Evolutionary conservation across 2,113 vertebrate genomes (phyloP).

Genomic region (Neoarius graeffei): DNA sequence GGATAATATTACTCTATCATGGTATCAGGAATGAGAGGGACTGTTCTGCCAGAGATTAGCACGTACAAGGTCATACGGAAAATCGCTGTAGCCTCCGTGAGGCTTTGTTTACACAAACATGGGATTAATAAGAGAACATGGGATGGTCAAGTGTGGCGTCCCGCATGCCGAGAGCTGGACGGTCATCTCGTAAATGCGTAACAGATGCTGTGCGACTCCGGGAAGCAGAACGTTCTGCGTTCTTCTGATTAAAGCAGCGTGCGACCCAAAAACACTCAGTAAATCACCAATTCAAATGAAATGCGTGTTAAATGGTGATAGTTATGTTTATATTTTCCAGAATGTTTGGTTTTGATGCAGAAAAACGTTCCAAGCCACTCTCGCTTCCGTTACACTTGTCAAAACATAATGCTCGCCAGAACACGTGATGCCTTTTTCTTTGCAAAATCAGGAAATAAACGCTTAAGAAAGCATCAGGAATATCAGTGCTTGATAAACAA

Average conservation of each 20-base stretch:
- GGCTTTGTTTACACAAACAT: constrained; percentile 28
- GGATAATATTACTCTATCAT: neutral
- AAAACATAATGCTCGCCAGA: neutral
- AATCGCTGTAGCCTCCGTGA: neutral
- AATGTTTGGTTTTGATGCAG: neutral
- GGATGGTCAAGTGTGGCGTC: constrained; percentile 27
- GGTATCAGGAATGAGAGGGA: neutral
- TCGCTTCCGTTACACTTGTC: neutral
- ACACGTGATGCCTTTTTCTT: neutral
- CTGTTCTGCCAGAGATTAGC: neutral
- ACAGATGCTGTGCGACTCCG: constrained; percentile 50
- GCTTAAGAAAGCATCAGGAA: neutral
- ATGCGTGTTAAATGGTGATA: neutral
- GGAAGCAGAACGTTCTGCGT: neutral
- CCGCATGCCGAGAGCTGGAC: constrained; percentile 21
- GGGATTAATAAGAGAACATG: constrained; percentile 18
- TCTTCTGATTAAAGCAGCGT: constrained; percentile 34
- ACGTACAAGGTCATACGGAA: neutral
- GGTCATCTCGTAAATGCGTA: constrained; percentile 49
- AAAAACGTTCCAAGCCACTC: neutral
- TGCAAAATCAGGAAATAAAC: neutral
- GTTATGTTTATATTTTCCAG: neutral
- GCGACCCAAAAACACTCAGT: neutral
- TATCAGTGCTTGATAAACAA: neutral
- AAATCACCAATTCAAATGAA: neutral